Conservation (phyloP, 2,888 invertebrate species). For the Saturnia pavonia region DNA sequence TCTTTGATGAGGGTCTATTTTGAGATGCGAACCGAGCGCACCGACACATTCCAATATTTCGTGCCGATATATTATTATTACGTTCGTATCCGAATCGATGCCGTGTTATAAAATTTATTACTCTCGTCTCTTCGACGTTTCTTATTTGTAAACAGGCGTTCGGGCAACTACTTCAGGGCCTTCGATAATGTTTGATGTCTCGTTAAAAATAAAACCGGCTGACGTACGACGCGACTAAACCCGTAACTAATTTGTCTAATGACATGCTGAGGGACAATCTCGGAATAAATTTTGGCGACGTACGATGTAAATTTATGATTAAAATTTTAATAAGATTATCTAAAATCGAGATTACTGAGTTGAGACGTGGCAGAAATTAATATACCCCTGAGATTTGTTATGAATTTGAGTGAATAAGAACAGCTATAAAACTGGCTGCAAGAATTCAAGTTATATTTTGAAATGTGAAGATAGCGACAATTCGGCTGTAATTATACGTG, state of each 20-base stretch:
- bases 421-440: background rate
- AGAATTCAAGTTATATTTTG: constrained; percentile 17
- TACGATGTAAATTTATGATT: constrained; percentile 58
- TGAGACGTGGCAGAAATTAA: constrained; percentile 32
- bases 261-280: constrained; percentile 64
- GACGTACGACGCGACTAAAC: constrained; percentile 75
- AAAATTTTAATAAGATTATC: constrained; percentile 74
- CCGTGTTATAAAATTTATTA: constrained; percentile 80
- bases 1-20: constrained; percentile 82
- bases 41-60: constrained; percentile 79
- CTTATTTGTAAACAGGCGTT: constrained; percentile 79
- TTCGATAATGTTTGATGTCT: constrained; percentile 79
- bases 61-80: constrained; percentile 80
- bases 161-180: constrained; percentile 64
- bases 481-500: constrained; percentile 44
- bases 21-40: constrained; percentile 74
- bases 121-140: constrained; percentile 73
- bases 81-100: constrained; percentile 76
- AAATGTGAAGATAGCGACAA: constrained; percentile 38
- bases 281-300: constrained; percentile 66
- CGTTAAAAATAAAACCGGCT: constrained; percentile 77
- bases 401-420: background rate
- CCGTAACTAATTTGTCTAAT: constrained; percentile 77
- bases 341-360: constrained; percentile 32
- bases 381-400: constrained; percentile 29